Evolutionary conservation across 2,113 vertebrate species (phyloP).

Genomic region (Pteronura brasiliensis): DNA sequence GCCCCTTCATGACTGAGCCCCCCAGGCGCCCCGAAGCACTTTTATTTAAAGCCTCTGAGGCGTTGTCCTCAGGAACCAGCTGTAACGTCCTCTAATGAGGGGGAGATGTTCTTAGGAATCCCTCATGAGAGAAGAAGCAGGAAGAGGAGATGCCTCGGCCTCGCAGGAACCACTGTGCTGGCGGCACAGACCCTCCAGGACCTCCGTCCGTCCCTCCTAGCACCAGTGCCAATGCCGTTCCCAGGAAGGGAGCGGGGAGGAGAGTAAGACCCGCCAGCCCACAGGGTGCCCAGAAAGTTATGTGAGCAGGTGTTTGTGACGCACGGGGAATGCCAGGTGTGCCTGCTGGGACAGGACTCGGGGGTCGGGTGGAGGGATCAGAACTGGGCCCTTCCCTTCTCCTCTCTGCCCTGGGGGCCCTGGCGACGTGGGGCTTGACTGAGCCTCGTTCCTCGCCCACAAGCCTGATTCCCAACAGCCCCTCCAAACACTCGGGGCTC

Average conservation of each 20-base stretch:
- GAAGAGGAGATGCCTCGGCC: too few relatives aligned
- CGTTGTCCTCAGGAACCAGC: too few relatives aligned
- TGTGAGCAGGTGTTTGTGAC: rapidly evolving
- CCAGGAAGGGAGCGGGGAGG: not conserved
- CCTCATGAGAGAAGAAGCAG: too few relatives aligned
- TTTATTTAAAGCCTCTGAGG: too few relatives aligned
- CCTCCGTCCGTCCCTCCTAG: too few relatives aligned
- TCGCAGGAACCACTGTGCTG: too few relatives aligned
- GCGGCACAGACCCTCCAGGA: too few relatives aligned
- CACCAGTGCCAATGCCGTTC: rapidly evolving
- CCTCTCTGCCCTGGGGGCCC: not conserved
- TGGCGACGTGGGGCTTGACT: rapidly evolving
- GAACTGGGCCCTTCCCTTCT: not conserved
- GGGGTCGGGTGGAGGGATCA: not conserved
- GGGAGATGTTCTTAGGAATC: too few relatives aligned
- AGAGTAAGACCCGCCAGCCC: rapidly evolving
- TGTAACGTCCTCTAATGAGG: too few relatives aligned
- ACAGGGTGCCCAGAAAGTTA: rapidly evolving
- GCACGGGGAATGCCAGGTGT: rapidly evolving
- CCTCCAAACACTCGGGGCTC: rapidly evolving
- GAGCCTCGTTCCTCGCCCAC: rapidly evolving
- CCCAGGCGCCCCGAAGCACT: too few relatives aligned
- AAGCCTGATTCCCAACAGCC: not conserved
- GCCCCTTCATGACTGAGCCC: too few relatives aligned
- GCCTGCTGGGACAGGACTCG: not conserved